These are phyloP conservation scores for Philotrypesis tridentata DNA, from an alignment of 1,140 invertebrate species.

Conservation along the genomic window DNA sequence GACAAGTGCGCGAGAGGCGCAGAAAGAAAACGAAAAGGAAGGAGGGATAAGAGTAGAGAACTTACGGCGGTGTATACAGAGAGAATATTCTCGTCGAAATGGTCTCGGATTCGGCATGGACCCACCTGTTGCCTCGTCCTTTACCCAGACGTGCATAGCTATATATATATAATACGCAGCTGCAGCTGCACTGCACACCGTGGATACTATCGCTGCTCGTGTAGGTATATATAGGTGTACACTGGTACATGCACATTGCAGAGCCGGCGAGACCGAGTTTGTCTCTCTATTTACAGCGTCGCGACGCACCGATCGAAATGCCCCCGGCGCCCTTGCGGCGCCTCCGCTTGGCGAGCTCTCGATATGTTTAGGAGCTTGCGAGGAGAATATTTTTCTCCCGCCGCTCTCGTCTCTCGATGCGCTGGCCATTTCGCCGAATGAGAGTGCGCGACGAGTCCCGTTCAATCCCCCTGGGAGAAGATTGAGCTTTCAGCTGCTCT, in stretches of 20 bases:
- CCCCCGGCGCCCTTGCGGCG: neutral
- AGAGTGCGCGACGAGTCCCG: neutral
- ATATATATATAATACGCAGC: no score
- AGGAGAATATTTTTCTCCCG: neutral
- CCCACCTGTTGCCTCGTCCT: slow-evolving; percentile 62
- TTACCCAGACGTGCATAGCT: slow-evolving; percentile 1
- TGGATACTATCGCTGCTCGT: no score
- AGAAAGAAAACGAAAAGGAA: neutral
- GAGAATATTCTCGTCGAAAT: slow-evolving; percentile 50
- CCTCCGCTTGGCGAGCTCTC: neutral
- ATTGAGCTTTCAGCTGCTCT: no score
- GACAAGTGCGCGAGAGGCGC: slow-evolving; percentile 6
- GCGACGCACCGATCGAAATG: slow-evolving; percentile 3
- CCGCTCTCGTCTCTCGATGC: no score
- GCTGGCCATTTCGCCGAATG: neutral
- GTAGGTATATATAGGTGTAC: no score
- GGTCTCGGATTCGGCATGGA: slow-evolving; percentile 58
- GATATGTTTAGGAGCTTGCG: slow-evolving; percentile 10
- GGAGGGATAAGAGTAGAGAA: neutral
- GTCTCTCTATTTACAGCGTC: slow-evolving; percentile 4
- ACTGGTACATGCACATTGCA: no score
- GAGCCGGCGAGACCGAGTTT: neutral
- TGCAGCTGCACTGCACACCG: no score
- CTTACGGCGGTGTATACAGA: slow-evolving; percentile 29
- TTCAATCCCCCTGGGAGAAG: neutral